Evolutionary conservation across 2,797 vertebrate species (phyloP), one percentile per base, ranked within the genome.

Genomic region (Danio aesculapii): DNA sequence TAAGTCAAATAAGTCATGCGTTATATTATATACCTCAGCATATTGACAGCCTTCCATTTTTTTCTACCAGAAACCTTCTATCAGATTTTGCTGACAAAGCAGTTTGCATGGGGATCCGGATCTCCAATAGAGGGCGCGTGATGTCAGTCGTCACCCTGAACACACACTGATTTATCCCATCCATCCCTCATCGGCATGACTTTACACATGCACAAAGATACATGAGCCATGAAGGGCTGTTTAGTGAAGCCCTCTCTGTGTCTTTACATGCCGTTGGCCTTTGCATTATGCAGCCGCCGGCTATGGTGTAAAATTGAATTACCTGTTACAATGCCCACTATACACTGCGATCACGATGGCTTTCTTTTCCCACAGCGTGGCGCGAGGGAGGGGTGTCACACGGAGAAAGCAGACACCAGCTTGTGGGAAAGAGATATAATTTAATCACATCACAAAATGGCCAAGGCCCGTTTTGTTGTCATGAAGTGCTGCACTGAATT

Each of bases 261-360:
- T 80, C 83, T 85, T 84, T 82, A 83, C 77, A 84, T 84, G 67
- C 80, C 80, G 52, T 62, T 71, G 30, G 76, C 17, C 85, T 64
- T 66, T 78, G 84, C 78, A 77, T 84, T 85, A 75, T 79, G 75
- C 91, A 85, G 91, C 88, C 90, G 88, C 92, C 88, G 89, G 90
- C 91, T 91, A 89, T 91, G 92, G 91, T 93, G 92, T 93, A 93
- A 94, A 95, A 94, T 92, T 92, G 88, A 95, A 94, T 95, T 94
- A 93, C 91, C 83, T 90, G 92, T 92, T 91, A 92, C 91, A 94
- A 94, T 91, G 91, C 72, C 0, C 83, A 85, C 85, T 81, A 83
- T 88, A 87, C 89, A 75, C 89, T 86, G 85, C 88, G 81, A 90
- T 89, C 91, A 72, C 0, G 7, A 89, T 88, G 84, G 67, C 77